A percentile compares a stretch with the other conserved stretches of the same genome.
These are phyloP conservation scores for Helogale parvula DNA, from an alignment of 2,113 vertebrate species.

Conservation along the genomic window DNA sequence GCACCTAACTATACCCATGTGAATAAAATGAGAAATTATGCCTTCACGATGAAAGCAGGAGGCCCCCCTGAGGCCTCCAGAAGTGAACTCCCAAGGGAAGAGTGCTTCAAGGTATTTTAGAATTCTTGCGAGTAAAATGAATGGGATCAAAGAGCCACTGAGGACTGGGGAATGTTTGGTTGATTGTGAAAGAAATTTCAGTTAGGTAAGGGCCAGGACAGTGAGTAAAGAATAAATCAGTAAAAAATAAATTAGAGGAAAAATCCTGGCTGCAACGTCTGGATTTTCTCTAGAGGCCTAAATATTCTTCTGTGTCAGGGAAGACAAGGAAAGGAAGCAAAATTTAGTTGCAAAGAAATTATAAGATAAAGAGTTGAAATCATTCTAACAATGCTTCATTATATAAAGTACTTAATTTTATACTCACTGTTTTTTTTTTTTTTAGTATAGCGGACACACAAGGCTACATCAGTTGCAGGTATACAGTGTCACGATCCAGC, in stretches of 20 bases:
- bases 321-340: not conserved
- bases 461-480: not conserved
- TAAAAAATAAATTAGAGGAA: not conserved
- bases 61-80: too few species aligned
- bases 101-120: not conserved
- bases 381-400: not conserved
- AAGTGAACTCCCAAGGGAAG: not conserved
- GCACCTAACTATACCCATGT: not conserved
- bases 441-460: not conserved
- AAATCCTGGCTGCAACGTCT: not conserved
- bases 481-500: not conserved
- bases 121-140: not conserved
- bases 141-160: not conserved
- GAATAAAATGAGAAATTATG: not conserved
- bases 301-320: not conserved
- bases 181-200: not conserved
- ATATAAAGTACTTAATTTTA: slow-evolving; percentile 19
- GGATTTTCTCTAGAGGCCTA: not conserved
- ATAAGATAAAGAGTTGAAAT: not conserved
- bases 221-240: not conserved
- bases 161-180: not conserved
- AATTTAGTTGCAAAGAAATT: not conserved
- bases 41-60: not conserved
- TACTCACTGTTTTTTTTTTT: not conserved
- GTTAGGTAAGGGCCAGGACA: not conserved